These are phyloP conservation scores for Hapalemur alaotrensis DNA, from an alignment of 2,797 vertebrate species.

Conservation along the genomic window DNA sequence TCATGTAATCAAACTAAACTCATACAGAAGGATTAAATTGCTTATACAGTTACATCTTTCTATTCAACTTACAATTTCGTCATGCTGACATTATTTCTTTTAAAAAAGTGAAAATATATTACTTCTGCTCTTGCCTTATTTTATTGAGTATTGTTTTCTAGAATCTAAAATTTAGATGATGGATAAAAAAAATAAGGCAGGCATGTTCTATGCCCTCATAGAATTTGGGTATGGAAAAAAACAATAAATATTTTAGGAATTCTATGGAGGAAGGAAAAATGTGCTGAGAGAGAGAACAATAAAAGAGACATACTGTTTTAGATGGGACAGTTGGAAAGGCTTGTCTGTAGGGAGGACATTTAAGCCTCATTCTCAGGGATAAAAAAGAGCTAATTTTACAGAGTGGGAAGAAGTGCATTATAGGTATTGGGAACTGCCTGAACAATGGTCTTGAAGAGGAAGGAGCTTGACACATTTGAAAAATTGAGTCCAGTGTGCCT, in stretches of 20 bases:
- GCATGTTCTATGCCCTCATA: not conserved
- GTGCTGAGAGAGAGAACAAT: not conserved
- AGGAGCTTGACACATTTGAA: not conserved
- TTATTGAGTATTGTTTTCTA: not conserved
- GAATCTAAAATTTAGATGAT: slow-evolving; percentile 9
- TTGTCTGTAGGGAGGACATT: not conserved
- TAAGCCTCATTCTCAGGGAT: not conserved
- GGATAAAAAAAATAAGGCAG: not conserved
- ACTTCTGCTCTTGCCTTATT: not conserved
- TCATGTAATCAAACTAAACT: not conserved
- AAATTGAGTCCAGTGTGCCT: not conserved
- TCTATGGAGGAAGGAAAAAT: not conserved
- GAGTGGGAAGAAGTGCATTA: not conserved
- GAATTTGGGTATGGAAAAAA: not conserved
- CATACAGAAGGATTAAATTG: not conserved
- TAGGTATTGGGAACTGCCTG: not conserved
- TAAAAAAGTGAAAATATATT: not conserved
- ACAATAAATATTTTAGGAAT: not conserved
- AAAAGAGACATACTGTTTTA: not conserved
- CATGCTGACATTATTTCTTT: not conserved
- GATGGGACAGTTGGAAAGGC: not conserved
- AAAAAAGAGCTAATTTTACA: not conserved
- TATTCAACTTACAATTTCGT: not conserved
- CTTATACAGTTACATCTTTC: not conserved
- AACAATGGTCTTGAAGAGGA: not conserved